phyloP scores from a whole-genome alignment of 2,888 invertebrate species.

The Lissocephala sabroskyi region DNA sequence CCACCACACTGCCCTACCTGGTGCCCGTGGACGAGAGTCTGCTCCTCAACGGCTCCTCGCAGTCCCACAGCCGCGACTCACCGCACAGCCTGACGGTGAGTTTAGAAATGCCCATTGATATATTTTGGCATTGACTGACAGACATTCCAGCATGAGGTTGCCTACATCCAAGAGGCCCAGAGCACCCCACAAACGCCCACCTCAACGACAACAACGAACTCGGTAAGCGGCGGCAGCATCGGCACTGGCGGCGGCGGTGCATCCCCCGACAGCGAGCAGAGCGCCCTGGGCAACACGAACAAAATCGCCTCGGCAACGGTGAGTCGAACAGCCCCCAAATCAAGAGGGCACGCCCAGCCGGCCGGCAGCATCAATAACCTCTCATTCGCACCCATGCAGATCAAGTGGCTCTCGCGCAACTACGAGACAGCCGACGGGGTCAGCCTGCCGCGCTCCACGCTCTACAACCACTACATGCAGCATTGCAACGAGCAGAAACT shows the following conservation, averaged over 20 bases:
- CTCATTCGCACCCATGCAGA: conserved; percentile 73
- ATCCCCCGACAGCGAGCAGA: conserved; percentile 66
- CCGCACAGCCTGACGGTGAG: conserved; percentile 82
- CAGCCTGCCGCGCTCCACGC: conserved; percentile 92
- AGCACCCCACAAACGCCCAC: conserved; percentile 73
- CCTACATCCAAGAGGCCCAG: conserved; percentile 71
- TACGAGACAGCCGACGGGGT: conserved; percentile 98
- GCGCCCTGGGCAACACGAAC: conserved; percentile 73
- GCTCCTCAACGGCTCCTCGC: conserved; percentile 74
- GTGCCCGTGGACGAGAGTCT: conserved; percentile 81
- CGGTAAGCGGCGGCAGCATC: conserved; percentile 74
- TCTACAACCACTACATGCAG: conserved; percentile 97
- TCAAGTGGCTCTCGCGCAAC: conserved; percentile 97
- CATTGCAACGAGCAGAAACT: conserved; percentile 95
- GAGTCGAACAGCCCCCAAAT: no score
- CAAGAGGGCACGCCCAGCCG: conserved; percentile 21
- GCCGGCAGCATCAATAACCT: conserved; percentile 14
- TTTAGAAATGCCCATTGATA: conserved; percentile 7
- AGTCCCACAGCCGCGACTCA: conserved; percentile 76
- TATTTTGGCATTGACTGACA: conserved; percentile 33
- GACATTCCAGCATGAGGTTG: conserved; percentile 67
- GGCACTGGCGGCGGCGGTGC: conserved; percentile 57
- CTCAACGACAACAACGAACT: conserved; percentile 74
- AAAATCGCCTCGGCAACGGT: conserved; percentile 92
- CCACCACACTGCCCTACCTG: conserved; percentile 75